These are phyloP conservation scores for Porites cylindrica DNA, from an alignment of 92 coral and sea anemone genomes.

Conservation along the genomic window DNA sequence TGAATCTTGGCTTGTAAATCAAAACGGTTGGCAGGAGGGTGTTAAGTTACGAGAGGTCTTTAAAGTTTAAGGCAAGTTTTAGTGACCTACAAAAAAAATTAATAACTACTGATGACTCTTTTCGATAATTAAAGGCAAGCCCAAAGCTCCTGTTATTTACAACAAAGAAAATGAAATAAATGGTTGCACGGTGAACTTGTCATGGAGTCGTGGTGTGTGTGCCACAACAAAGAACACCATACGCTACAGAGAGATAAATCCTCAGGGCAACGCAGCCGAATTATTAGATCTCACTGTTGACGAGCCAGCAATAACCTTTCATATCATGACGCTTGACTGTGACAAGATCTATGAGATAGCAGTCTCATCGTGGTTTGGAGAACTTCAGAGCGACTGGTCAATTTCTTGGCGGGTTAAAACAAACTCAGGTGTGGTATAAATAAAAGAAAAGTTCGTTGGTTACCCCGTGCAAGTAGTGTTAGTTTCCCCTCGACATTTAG, in stretches of 20 bases:
- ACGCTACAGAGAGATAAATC: not conserved
- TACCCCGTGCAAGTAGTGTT: no score
- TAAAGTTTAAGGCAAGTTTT: no score
- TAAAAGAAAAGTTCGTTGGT: no score
- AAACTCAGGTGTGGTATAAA: not conserved
- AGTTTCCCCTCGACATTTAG: no score
- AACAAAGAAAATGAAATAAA: constrained; percentile 1
- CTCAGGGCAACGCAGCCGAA: not conserved
- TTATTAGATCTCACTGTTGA: rapidly evolving
- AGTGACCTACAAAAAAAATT: no score
- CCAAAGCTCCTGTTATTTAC: not conserved
- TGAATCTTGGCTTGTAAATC: no score
- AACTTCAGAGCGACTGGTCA: not conserved
- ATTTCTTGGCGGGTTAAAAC: not conserved
- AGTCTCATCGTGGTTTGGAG: not conserved
- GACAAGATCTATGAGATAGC: not conserved
- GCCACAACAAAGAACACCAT: not conserved
- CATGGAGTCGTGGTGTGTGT: not conserved
- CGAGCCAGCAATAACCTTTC: not conserved
- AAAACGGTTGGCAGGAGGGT: no score
- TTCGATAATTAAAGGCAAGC: not conserved
- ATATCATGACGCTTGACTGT: not conserved
- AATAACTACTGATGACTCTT: not conserved
- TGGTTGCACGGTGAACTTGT: not conserved
- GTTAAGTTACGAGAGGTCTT: no score